Evolutionary conservation across 2,113 vertebrate genomes (phyloP).

Genomic region (Callaeas wilsoni): DNA sequence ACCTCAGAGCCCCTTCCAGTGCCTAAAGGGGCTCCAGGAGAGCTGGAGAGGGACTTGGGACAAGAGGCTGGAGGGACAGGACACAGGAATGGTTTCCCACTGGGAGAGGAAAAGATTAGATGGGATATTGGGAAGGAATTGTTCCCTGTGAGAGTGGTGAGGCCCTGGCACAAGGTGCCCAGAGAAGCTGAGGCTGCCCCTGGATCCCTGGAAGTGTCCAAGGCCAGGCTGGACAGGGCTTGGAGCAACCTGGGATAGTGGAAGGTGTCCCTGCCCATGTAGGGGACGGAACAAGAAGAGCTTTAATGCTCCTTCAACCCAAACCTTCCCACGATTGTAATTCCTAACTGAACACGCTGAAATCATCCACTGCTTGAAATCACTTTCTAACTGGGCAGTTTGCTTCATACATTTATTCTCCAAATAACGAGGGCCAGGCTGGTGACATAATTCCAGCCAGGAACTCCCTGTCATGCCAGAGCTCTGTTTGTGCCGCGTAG

Average conservation of each 20-base stretch:
- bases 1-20: background rate
- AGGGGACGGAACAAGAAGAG: rapidly evolving
- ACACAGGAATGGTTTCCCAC: background rate
- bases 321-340: background rate
- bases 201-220: background rate
- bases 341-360: background rate
- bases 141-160: rapidly evolving
- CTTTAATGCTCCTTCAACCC: background rate
- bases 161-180: background rate
- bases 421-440: background rate
- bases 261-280: background rate
- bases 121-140: background rate
- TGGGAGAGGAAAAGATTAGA: background rate
- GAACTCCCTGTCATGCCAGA: background rate
- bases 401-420: background rate
- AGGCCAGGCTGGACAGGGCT: rapidly evolving
- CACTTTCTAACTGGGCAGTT: background rate
- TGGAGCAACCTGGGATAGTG: rapidly evolving
- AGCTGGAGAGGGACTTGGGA: background rate
- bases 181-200: background rate
- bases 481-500: rapidly evolving
- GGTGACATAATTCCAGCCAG: background rate
- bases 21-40: background rate
- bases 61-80: background rate
- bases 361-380: background rate